Percentiles rank a stretch among this genome's conserved stretches.
Conservation (phyloP, 2,888 invertebrate genomes). For the Sussaba pulchella region DNA sequence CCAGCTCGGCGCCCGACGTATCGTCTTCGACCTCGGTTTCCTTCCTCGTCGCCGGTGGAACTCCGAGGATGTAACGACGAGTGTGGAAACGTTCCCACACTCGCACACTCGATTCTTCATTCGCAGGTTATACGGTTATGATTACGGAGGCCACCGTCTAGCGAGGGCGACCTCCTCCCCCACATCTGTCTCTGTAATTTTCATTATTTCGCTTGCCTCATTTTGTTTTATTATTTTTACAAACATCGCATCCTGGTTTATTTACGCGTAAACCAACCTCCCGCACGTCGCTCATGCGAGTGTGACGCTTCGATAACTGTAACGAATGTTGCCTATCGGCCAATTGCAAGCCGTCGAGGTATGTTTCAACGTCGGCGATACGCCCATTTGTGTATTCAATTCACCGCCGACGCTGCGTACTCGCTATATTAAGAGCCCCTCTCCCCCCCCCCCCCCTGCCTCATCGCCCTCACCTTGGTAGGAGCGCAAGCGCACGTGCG, state of each 20-base stretch:
- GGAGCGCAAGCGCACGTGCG: conserved; percentile 57
- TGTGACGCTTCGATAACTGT: conserved; percentile 80
- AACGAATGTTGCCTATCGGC: conserved; percentile 76
- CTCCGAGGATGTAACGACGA: conserved; percentile 52
- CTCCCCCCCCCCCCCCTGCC: too few relatives aligned
- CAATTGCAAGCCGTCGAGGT: conserved; percentile 78
- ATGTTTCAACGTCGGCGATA: conserved; percentile 74
- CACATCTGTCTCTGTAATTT: neutral
- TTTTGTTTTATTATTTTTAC: conserved; percentile 1
- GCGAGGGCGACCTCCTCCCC: too few relatives aligned
- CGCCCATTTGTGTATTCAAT: conserved; percentile 80
- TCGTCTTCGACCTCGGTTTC: conserved; percentile 49
- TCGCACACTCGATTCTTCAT: too few relatives aligned
- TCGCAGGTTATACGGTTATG: too few relatives aligned
- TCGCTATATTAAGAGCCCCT: too few relatives aligned
- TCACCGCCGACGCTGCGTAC: conserved; percentile 68
- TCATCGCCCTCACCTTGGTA: conserved; percentile 12
- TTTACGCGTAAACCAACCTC: conserved; percentile 37
- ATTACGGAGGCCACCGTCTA: too few relatives aligned
- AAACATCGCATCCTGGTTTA: conserved; percentile 51
- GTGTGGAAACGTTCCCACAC: conserved; percentile 72
- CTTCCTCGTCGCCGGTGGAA: conserved; percentile 14
- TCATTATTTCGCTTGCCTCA: neutral
- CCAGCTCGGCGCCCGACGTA: conserved; percentile 41
- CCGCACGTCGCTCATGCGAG: conserved; percentile 67